Conservation (phyloP, 2,113 vertebrate species). For the Odocoileus virginianus region DNA sequence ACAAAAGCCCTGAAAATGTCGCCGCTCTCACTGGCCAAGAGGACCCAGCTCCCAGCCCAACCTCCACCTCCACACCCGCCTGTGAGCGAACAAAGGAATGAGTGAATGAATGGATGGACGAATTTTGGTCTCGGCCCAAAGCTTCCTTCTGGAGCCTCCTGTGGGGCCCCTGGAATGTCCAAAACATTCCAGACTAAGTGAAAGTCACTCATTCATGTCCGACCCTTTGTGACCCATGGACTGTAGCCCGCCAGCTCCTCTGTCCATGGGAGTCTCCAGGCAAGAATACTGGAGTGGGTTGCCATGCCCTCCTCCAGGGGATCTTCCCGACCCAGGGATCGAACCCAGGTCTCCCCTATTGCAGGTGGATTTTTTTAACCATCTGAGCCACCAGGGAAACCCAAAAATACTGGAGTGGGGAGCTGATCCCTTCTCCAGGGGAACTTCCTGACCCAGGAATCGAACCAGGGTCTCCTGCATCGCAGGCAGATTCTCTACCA, state of each 20-base stretch:
- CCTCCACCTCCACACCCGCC: background rate
- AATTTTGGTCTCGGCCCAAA: background rate
- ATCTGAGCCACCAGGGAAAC: background rate
- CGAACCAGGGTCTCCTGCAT: too few species aligned
- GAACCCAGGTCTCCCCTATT: background rate
- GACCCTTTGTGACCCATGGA: background rate
- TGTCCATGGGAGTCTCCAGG: background rate
- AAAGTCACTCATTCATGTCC: background rate
- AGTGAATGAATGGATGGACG: too few species aligned
- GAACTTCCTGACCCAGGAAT: too few species aligned
- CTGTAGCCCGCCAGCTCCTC: background rate
- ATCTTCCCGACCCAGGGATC: background rate
- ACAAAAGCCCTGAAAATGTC: accelerated
- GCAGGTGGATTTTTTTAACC: background rate
- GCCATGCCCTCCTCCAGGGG: background rate
- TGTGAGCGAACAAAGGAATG: accelerated
- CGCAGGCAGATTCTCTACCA: too few species aligned
- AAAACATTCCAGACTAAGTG: background rate
- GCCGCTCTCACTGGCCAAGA: background rate
- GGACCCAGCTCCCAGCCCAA: background rate
- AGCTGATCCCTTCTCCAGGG: too few species aligned
- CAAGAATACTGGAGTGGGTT: background rate
- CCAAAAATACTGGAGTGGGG: background rate
- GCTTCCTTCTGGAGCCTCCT: background rate
- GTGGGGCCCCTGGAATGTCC: accelerated